Conservation (phyloP, 2,797 vertebrate species). For the Galaxias olidus region DNA sequence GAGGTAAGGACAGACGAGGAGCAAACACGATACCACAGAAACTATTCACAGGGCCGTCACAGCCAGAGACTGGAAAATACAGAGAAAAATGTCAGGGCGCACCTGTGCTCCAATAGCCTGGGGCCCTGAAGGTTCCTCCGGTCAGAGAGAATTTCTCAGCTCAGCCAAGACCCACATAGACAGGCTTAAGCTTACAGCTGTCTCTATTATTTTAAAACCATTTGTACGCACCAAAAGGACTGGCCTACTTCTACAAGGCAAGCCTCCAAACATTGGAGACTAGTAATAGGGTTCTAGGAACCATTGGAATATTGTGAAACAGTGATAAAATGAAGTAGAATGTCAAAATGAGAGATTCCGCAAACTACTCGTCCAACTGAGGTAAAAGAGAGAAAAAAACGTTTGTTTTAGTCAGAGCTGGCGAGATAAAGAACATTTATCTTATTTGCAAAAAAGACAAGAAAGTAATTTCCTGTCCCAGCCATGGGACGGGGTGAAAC, state of each 20-base stretch:
- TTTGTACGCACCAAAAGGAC: too few relatives aligned
- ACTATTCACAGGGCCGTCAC: slow-evolving; percentile 22
- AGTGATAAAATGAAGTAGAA: too few relatives aligned
- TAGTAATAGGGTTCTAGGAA: too few relatives aligned
- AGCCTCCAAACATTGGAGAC: too few relatives aligned
- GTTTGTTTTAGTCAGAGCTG: not conserved
- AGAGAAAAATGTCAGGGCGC: slow-evolving; percentile 18
- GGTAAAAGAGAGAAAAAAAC: not conserved
- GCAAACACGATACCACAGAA: slow-evolving; percentile 37
- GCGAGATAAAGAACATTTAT: slow-evolving; percentile 3
- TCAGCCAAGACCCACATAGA: not conserved
- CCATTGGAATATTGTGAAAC: too few relatives aligned
- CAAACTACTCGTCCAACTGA: not conserved
- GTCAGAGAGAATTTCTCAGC: not conserved
- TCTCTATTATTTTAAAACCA: too few relatives aligned
- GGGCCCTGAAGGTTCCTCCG: slow-evolving; percentile 18
- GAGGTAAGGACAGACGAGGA: slow-evolving; percentile 19
- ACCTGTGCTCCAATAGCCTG: slow-evolving; percentile 27
- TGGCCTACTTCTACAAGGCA: too few relatives aligned
- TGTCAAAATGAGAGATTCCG: not conserved
- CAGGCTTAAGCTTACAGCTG: not conserved
- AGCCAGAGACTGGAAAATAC: not conserved
- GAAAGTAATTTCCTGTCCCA: not conserved
- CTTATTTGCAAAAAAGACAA: not conserved
- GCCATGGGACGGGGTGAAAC: not conserved